Conservation (phyloP, 2,888 invertebrate species). For the Parascotia fuliginaria region DNA sequence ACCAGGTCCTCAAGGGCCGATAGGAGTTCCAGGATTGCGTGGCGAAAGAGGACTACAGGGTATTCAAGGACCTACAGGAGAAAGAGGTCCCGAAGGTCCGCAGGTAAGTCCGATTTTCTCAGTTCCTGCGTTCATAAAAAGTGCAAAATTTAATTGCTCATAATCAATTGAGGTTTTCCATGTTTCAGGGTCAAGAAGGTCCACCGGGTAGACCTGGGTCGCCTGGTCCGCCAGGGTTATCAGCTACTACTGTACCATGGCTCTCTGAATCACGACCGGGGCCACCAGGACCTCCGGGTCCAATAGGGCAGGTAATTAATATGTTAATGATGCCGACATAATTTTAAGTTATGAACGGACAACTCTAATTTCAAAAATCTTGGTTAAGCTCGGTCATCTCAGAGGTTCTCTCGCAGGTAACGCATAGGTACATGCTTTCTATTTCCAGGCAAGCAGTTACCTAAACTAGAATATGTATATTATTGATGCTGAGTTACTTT, state of each 20-base stretch:
- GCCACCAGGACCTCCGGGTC: slow-evolving; percentile 74
- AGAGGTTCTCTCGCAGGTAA: too few relatives aligned
- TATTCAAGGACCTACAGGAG: slow-evolving; percentile 63
- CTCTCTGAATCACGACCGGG: slow-evolving; percentile 68
- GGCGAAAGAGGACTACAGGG: slow-evolving; percentile 60
- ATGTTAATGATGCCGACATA: too few relatives aligned
- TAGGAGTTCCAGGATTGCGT: slow-evolving; percentile 52
- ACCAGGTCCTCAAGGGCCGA: slow-evolving; percentile 56
- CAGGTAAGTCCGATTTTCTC: slow-evolving; percentile 61
- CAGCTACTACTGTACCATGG: slow-evolving; percentile 55
- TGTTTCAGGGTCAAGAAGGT: slow-evolving; percentile 73
- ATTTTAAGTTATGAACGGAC: too few relatives aligned
- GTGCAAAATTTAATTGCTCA: not conserved
- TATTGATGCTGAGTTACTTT: too few relatives aligned
- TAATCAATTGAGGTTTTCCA: too few relatives aligned
- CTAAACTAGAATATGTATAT: too few relatives aligned
- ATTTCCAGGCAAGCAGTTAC: too few relatives aligned
- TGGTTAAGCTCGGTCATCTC: too few relatives aligned
- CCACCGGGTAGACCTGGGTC: slow-evolving; percentile 64
- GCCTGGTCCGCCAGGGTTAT: slow-evolving; percentile 68
- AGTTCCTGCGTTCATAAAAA: too few relatives aligned
- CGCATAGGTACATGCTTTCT: too few relatives aligned
- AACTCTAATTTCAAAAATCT: too few relatives aligned
- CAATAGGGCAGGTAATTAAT: slow-evolving; percentile 68
- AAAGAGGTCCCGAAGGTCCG: slow-evolving; percentile 79